Conservation (phyloP, 1,140 invertebrate genomes). For the Hydropsyche tenuis region DNA sequence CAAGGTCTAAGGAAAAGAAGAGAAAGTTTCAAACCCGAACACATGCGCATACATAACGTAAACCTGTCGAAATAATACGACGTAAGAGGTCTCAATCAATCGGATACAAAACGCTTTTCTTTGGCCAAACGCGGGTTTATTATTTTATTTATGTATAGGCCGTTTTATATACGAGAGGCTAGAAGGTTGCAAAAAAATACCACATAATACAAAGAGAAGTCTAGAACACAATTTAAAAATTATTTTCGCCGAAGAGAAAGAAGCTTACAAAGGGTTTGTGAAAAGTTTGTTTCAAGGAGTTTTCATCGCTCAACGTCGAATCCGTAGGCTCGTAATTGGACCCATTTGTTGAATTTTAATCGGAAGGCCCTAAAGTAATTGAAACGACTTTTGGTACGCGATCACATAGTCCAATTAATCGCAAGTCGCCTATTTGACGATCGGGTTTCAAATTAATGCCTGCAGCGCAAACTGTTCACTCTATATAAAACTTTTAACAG, state of each 20-base stretch:
- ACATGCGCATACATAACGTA: background rate
- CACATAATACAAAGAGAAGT: too few relatives aligned
- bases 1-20: background rate
- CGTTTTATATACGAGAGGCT: too few relatives aligned
- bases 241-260: too few relatives aligned
- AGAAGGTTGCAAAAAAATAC: too few relatives aligned
- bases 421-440: too few relatives aligned
- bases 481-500: background rate
- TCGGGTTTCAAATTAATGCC: too few relatives aligned
- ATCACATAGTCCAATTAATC: background rate
- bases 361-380: slow-evolving; percentile 15
- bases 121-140: background rate
- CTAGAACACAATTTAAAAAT: too few relatives aligned
- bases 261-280: background rate
- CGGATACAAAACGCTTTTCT: slow-evolving; percentile 6
- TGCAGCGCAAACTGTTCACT: background rate
- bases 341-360: slow-evolving; percentile 30
- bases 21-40: background rate
- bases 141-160: too few relatives aligned
- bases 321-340: slow-evolving; percentile 33
- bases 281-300: slow-evolving; percentile 4
- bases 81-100: background rate
- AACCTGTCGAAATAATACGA: slow-evolving; percentile 11
- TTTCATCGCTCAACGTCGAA: slow-evolving; percentile 30
- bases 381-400: slow-evolving; percentile 24